Conservation (phyloP, 2,888 invertebrate genomes). For the Agriopis marginaria region DNA sequence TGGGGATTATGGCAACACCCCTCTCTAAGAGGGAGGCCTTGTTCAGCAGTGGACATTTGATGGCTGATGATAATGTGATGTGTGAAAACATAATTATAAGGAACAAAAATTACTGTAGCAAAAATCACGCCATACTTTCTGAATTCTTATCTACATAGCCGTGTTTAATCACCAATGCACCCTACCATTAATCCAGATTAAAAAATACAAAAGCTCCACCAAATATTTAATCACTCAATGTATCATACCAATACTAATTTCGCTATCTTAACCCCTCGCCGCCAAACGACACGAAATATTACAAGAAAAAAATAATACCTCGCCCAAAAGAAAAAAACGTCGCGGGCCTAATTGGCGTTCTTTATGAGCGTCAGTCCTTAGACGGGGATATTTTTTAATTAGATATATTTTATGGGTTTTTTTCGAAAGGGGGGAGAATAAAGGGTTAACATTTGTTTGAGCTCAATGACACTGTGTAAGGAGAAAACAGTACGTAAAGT, state of each 20-base stretch:
- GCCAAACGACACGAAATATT: constrained; percentile 82
- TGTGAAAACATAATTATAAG: background rate
- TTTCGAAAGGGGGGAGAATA: constrained; percentile 83
- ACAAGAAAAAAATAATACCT: constrained; percentile 64
- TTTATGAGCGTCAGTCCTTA: constrained; percentile 86
- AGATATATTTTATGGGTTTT: constrained; percentile 87
- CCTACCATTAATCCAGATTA: constrained; percentile 54
- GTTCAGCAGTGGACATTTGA: too few relatives aligned
- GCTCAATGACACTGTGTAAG: constrained; percentile 56
- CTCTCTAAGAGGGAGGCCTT: too few relatives aligned
- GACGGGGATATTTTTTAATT: constrained; percentile 87
- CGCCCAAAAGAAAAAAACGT: constrained; percentile 77
- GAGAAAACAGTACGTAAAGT: constrained; percentile 15
- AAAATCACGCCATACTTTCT: background rate
- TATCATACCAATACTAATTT: constrained; percentile 86
- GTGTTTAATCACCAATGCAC: constrained; percentile 26
- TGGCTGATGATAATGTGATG: too few relatives aligned
- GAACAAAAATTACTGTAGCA: too few relatives aligned
- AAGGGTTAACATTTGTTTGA: constrained; percentile 86
- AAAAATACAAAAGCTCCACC: constrained; percentile 50
- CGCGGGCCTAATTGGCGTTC: constrained; percentile 85
- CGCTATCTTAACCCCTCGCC: constrained; percentile 85
- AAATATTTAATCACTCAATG: constrained; percentile 86
- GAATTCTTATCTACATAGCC: background rate
- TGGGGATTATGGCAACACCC: too few relatives aligned